Conservation (phyloP, 1,140 invertebrate species). For the Apocrypta bakeri region DNA sequence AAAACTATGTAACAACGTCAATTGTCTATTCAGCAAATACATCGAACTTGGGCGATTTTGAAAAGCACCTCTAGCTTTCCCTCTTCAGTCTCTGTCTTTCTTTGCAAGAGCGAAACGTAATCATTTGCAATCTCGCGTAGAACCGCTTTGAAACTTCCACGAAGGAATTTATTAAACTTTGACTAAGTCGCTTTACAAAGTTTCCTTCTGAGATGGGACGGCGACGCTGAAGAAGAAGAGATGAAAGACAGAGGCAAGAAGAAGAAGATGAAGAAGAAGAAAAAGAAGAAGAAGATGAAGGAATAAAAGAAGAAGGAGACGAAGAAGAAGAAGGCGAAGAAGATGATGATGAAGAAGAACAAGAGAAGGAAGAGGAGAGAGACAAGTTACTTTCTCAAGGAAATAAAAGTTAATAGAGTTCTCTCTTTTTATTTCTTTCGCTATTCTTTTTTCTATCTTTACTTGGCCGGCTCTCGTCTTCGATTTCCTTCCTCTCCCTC, state of each 20-base stretch:
- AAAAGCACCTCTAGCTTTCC: conserved; percentile 40
- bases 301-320: conserved; percentile 51
- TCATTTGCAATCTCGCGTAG: conserved; percentile 68
- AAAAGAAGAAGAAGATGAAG: conserved; percentile 42
- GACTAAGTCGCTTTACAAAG: conserved; percentile 71
- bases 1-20: conserved; percentile 49
- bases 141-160: conserved; percentile 69
- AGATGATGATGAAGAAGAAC: conserved; percentile 41
- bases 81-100: conserved; percentile 39
- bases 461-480: conserved; percentile 33
- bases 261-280: conserved; percentile 29
- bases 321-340: too few species aligned
- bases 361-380: conserved; percentile 47
- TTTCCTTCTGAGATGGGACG: conserved; percentile 60
- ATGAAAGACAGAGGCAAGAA: conserved; percentile 10
- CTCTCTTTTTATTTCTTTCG: conserved; percentile 49
- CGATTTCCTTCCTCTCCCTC: conserved; percentile 32
- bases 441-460: conserved; percentile 29
- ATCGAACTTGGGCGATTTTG: conserved; percentile 51
- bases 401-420: conserved; percentile 74
- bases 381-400: conserved; percentile 69
- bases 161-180: conserved; percentile 73
- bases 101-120: conserved; percentile 58
- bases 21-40: conserved; percentile 52
- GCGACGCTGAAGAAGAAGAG: conserved; percentile 30